phyloP scores from a whole-genome alignment of 2,888 invertebrate species.

The Pseudococcus viburni region DNA sequence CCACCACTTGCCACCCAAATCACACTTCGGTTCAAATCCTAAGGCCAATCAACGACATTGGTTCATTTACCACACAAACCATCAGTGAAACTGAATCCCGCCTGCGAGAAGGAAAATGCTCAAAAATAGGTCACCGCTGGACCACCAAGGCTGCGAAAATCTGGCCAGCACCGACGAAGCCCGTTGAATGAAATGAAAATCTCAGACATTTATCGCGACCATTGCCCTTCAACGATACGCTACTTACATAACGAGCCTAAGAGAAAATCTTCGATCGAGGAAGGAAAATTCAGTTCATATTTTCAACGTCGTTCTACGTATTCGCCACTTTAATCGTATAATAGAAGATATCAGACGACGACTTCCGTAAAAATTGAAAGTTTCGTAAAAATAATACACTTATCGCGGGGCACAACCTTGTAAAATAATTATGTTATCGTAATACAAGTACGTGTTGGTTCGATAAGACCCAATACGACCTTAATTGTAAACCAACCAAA shows the following conservation, averaged over 20 bases:
- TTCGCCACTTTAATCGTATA: background rate
- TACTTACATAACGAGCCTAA: background rate
- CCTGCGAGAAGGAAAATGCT: background rate
- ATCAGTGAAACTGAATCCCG: background rate
- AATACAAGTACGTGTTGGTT: conserved; percentile 32
- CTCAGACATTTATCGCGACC: background rate
- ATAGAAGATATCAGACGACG: background rate
- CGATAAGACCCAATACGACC: conserved; percentile 54
- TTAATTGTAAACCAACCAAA: conserved; percentile 34
- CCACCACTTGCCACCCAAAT: background rate
- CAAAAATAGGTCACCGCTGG: conserved; percentile 31
- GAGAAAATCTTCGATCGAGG: background rate
- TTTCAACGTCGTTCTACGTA: background rate
- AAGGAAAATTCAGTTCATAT: background rate
- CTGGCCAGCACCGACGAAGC: background rate
- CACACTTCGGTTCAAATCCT: background rate
- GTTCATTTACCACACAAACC: conserved; percentile 29
- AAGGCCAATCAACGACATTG: conserved; percentile 2
- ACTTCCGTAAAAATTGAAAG: conserved; percentile 61
- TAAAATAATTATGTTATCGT: conserved; percentile 62
- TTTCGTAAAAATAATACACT: conserved; percentile 59
- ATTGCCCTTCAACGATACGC: conserved; percentile 7
- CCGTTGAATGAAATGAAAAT: background rate
- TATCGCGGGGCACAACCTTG: conserved; percentile 48
- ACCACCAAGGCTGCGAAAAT: conserved; percentile 48